Base-by-base conservation (phyloP, 2,888 invertebrate genomes). In the Ennomos fuscantarius region DNA sequence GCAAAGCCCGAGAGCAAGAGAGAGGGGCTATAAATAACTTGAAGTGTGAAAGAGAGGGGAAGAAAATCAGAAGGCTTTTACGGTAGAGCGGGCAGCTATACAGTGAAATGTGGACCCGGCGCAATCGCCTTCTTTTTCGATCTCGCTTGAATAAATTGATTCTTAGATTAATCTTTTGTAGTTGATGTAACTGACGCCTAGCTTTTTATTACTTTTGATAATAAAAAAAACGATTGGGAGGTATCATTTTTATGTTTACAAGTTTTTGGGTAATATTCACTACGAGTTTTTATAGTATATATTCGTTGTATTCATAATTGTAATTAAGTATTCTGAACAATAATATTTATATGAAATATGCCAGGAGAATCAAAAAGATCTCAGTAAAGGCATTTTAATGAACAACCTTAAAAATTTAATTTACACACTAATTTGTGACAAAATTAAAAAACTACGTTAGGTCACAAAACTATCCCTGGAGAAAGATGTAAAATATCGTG, bases 131-230 rank as follows among this genome's bases (percentile, higher is more conserved):
- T 82, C 81, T 84, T 88, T 86, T 90, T 88, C 82, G 85, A 89
- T 86, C 87, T 85, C 85, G 88, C 86, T 85, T 86, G 86, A 89
- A 89, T 90, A 90, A 90, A 90, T 91, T 91, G 90, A 90, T 89
- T 89, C 81, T 85, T 78, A 89, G 88, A 88, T 87, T 87, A 87
- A 86, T 87, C 83, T 90, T 88, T 87, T 86, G 82, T 86, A 79
- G 80, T 77, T 76, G 76, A 74, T 79, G 71, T 79, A 79, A 82
- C 79, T 82, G 80, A 83, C 79, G 76, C 78, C 72, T 77, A 70
- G 71, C 67, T 70, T 76, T 76, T 77, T 78, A 74, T 73, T 68
- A 65, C 69, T 64, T 65, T 65, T 63, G 65, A 68, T 71, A 24
- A n/a, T n/a, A 69, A 71, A 68, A 73, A 70, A 73, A 70, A 69